Base-by-base conservation (phyloP, 2,113 vertebrate genomes). In the Echinops telfairi region DNA sequence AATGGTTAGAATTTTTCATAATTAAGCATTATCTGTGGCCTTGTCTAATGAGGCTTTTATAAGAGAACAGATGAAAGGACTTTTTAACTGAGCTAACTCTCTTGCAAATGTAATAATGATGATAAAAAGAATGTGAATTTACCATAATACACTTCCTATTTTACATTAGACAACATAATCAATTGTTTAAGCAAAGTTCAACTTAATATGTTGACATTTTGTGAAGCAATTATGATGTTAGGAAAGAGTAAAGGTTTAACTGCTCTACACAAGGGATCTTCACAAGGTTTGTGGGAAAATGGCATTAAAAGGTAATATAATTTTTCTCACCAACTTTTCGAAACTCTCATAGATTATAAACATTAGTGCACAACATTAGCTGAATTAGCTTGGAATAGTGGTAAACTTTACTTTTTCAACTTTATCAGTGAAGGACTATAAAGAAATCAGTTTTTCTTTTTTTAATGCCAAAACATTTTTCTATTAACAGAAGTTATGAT, bases 401-500 rank as follows among this genome's bases (percentile, higher is more conserved):
- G 33, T 14, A 0, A 75, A 23, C 78, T 82, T 85, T 64, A 22
- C 38, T 83, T 90, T 86, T 82, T 92, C 83, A 82, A 0, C 25
- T 60, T 79, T 36, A 71, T 64, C 38, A 71, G 78, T 76, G 31
- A 86, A 88, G 17, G 25, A 40, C 58, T 88, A 47, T 1, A 76
- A 81, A 83, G 6, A 12, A n/a, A 88, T 36, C 0, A 94, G 4
- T 14, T 23, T 6, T 82, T 4, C 20, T 90, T 93, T 92, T 96
- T 83, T 40, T 78, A 73, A 60, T 12, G 31, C 86, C 57, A 83
- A 83, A 96, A 80, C 3, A 29, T 8, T 88, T 86, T 91, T 91
- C 33, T 68, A 6, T 97, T 81, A 86, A 6, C 91, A 99, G 99
- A 98, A 99, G 98, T 96, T 99, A 99, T 82, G 99, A 99, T 92